Base-by-base conservation (phyloP, 2,113 vertebrate species). In the Muntiacus reevesi region DNA sequence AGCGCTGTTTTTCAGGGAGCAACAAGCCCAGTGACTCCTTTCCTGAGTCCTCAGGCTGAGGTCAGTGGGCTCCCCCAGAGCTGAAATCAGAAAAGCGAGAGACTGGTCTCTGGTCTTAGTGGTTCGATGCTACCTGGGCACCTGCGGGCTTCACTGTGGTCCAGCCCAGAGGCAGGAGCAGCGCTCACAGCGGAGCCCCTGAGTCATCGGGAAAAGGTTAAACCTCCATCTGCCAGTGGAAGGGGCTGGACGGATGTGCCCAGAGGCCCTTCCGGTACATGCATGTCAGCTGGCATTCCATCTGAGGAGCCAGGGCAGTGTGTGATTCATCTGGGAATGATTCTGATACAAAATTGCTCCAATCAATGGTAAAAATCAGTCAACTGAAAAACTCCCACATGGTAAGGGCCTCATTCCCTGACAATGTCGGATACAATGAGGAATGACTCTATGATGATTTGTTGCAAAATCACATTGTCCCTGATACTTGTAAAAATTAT, bases 261-360 rank as follows among this genome's bases (percentile, higher is more conserved):
- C 27, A 0, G 13, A 12, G 40, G 76, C 47, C 90, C 89, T 90
- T 88, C 7, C 2, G 40, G 78, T 43, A 1, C 40, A 71, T 13
- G 43, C 21, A 67, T 74, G 82, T 96, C 94, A 96, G 91, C 67
- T 54, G 86, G 94, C 47, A 2, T 87, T 96, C 60, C 92, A 67
- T 92, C 82, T 45, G 85, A 92, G 82, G 71, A 93, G 62, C 91
- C n/a, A 79, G 57, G 50, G 62, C 86, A 15, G 79, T 16, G 27
- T 62, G 43, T 82, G 86, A 95, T 89, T 97, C 97, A 92, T 30
- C 71, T 28, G 25, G 78, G 71, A 62, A 50, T 25, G 67, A 87
- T 86, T 95, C 78, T 23, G 96, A 85, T 95, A 62, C 91, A 91
- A 5, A 87, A 84, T 59, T 83, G 93, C 96, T 97, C 91, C 45